A percentile compares a stretch with the other conserved stretches of the same genome.
Evolutionary conservation across 2,797 vertebrate species (phyloP).

Genomic region (Myotis myotis): DNA sequence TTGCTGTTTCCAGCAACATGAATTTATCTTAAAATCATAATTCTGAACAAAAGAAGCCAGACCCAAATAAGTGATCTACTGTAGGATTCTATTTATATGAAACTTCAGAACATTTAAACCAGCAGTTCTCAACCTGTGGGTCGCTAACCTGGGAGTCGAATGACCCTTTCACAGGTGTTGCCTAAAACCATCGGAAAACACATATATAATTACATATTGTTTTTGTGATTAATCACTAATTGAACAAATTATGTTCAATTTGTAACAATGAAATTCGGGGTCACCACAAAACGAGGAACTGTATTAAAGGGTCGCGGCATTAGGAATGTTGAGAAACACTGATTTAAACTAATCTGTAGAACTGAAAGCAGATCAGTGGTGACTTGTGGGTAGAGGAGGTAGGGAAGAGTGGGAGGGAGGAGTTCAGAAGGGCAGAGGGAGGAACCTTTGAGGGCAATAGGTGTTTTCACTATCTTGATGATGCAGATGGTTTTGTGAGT

Average conservation of each 20-base stretch:
- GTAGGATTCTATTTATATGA: background rate
- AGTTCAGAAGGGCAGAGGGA: background rate
- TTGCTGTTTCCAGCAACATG: background rate
- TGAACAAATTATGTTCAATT: too few relatives aligned
- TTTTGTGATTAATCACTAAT: too few relatives aligned
- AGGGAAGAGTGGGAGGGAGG: background rate
- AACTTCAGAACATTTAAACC: background rate
- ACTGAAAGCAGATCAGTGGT: background rate
- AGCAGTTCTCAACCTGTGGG: too few relatives aligned
- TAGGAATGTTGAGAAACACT: too few relatives aligned
- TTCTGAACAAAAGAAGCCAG: background rate
- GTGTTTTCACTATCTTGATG: background rate
- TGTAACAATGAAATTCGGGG: too few relatives aligned
- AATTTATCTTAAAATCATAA: background rate
- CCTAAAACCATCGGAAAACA: too few relatives aligned
- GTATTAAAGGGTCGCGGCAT: too few relatives aligned
- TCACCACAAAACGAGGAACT: too few relatives aligned
- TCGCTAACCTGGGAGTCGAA: too few relatives aligned
- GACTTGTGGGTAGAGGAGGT: background rate
- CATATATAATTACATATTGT: too few relatives aligned
- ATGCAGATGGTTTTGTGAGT: background rate
- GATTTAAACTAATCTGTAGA: background rate
- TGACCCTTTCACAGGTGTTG: too few relatives aligned
- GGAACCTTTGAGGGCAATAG: background rate
- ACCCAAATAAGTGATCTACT: background rate